A percentile compares a stretch with the other conserved stretches of the same genome.
These are phyloP conservation scores for Eriosoma lanigerum DNA, from an alignment of 1,140 invertebrate species.

Conservation along the genomic window DNA sequence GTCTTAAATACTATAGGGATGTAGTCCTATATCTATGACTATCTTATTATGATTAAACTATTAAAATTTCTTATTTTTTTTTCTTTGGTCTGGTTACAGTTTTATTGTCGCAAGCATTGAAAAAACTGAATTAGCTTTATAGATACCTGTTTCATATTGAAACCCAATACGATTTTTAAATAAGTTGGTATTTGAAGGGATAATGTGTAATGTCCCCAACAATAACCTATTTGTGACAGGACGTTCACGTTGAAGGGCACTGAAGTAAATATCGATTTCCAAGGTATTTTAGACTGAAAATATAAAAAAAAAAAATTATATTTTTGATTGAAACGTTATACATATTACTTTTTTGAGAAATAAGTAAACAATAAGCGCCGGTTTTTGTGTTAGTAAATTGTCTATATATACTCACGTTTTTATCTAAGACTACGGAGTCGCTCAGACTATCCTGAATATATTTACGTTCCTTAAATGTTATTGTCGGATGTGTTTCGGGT, in stretches of 20 bases:
- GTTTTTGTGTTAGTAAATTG: no score
- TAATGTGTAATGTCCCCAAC: constrained; percentile 84
- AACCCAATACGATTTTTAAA: constrained; percentile 80
- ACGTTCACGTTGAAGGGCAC: constrained; percentile 76
- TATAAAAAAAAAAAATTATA: not conserved
- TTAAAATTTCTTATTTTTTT: no score
- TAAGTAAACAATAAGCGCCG: no score
- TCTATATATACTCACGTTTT: not conserved
- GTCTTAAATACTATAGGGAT: no score
- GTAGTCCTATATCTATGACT: no score
- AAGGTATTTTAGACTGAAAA: constrained; percentile 65
- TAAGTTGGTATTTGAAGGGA: constrained; percentile 84
- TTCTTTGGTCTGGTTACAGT: no score
- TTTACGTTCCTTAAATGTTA: constrained; percentile 68
- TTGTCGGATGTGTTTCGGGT: constrained; percentile 77
- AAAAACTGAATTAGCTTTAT: no score
- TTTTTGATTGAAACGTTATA: no score
- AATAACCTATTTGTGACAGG: constrained; percentile 74
- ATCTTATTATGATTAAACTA: no score
- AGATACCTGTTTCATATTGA: constrained; percentile 76
- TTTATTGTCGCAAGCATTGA: no score
- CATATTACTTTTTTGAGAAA: no score
- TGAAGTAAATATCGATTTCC: constrained; percentile 72
- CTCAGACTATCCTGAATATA: constrained; percentile 59
- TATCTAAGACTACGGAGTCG: not conserved